Base-by-base conservation (phyloP, 2,888 invertebrate species). In the Geotrupes spiniger region DNA sequence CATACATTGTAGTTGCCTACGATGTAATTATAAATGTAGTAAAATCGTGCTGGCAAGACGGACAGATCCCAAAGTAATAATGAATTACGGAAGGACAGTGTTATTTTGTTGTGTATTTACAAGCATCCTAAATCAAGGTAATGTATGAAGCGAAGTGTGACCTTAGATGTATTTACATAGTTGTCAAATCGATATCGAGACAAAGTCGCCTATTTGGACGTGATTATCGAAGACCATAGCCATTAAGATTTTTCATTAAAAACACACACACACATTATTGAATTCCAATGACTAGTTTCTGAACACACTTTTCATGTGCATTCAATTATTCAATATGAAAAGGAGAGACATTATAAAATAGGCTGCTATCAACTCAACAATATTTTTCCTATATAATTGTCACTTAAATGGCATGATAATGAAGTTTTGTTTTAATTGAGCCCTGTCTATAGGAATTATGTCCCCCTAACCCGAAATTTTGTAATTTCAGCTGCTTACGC, bases 81-180 rank as follows among this genome's bases (percentile, higher is more conserved):
- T 58, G 54, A 52, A 52, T 51, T 45, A 52, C 43, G 50, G 48
- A 47, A 52, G 48, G 36, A 51, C 45, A 15, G 51, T 50, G 42
- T 42, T 61, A 47, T 49, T 58, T 51, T 58, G 58, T 55, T 58
- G 52, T 53, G 51, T 57, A 46, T 58, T 61, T 44, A 40, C 54
- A 47, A 53, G 50, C 42, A 47, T 54, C 51, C 48, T 56, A 51
- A 57, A 56, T 50, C 52, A 55, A 57, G 61, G 61, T 61, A 52
- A 49, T 51, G 42, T 42, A 42, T 33, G 12, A 33, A 16, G 25
- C n/a, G 14, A 21, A 21, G 25, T 36, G n/a, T 21, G 38, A 38
- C 10, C 6, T 38, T 38, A 38, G 8, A 33, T 8, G 4, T 15
- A 33, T 6, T 8, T 5, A 14, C 4, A 11, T 4, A n/a, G 33